Evolutionary conservation across 53 echinoderm and acorn worm species (phyloP), one percentile per base, ranked within the genome.

Genomic region (Paracentrotus lividus): DNA sequence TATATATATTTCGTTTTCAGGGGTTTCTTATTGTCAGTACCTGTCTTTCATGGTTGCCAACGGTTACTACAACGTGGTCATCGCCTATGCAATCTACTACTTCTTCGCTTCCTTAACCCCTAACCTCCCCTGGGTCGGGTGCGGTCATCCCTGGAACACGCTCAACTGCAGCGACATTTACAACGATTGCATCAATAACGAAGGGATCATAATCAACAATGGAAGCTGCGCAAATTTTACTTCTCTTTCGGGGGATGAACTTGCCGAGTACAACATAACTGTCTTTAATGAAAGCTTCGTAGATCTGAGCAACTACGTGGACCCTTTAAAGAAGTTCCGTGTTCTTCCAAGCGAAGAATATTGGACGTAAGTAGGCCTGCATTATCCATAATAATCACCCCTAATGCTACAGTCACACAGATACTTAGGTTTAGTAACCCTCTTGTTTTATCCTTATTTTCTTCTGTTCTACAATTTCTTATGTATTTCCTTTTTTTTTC

Each of bases 321-420:
- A 95, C 45, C 95, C 95, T 10, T 69, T 93, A n/a, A 61, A 26
- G 23, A 85, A 57, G 1, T 26, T 64, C 23, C 65, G 95, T 24
- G 34, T 56, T 24, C 59, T 93, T 8, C 88, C 95, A 6, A 88
- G 93, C 45, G 95, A 95, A 56, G 93, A 95, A 77, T 95, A 95
- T 55, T 95, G 95, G 95, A 93, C 77, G 95, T 95, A 91, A 90
- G 90, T 56, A 58, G n/a, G n/a, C n/a, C n/a, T n/a, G n/a, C n/a
- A n/a, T n/a, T n/a, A n/a, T n/a, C n/a, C n/a, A n/a, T n/a, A n/a
- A n/a, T n/a, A n/a, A n/a, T n/a, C n/a, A n/a, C n/a, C n/a, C n/a
- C n/a, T n/a, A n/a, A n/a, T n/a, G n/a, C n/a, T n/a, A n/a, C n/a
- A n/a, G n/a, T n/a, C n/a, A n/a, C n/a, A n/a, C n/a, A n/a, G n/a